Base-by-base conservation (phyloP, 2,113 vertebrate genomes). In the Lontra canadensis region DNA sequence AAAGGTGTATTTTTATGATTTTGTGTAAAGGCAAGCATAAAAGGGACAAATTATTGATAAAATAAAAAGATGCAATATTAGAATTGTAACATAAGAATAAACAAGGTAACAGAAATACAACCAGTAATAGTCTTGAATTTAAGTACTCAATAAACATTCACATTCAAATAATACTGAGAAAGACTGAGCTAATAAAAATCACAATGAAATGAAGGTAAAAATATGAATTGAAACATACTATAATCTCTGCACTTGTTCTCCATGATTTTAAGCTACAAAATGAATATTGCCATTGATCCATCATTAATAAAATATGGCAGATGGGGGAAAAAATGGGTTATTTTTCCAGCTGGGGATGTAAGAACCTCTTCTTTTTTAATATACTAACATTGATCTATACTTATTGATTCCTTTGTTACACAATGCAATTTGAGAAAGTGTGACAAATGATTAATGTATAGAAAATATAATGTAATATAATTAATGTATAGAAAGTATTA, bases 171-270 rank as follows among this genome's bases (percentile, higher is more conserved):
- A 26, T 31, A 74, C 29, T 83, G 6, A 81, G 6, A 95, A 11
- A 84, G 4, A 67, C 0, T 93, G 23, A 85, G 23, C 31, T 93
- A 93, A 74, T 90, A 92, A 96, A 89, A 96, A 52, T 89, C 55
- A 78, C 6, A 95, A 12, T 25, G 63, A 90, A 95, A 80, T 59
- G 49, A 91, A 6, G 0, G 9, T 39, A 55, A 96, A 88, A 84
- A 79, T 59, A 61, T 59, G 7, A 88, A 85, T 73, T 88, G 34
- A 96, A 90, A 61, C 44, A 52, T 61, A n/a, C 20, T 42, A 65
- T 47, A 90, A 88, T 61, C 15, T 44, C 15, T 47, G 4, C 15
- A 47, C 6, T 69, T 55, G 17, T 39, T 82, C 7, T 86, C 21
- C 44, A 20, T 18, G 14, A 71, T 81, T 49, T 52, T n/a, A 88